Conservation (phyloP, 2,888 invertebrate species). For the Tiliacea citrago region DNA sequence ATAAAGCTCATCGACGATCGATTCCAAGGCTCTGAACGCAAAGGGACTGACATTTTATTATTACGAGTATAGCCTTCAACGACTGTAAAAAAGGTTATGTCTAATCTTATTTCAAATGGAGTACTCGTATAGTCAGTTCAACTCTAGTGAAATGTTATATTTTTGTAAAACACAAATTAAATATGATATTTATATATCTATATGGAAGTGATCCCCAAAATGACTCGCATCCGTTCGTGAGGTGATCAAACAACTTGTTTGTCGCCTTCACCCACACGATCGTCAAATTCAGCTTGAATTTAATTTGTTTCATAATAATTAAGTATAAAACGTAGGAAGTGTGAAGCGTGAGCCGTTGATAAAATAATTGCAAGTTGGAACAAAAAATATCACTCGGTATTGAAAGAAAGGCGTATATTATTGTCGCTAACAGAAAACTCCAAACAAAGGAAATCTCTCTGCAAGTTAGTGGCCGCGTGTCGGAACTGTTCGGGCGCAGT, state of each 20-base stretch:
- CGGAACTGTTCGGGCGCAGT: neutral
- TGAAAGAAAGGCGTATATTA: constrained; percentile 27
- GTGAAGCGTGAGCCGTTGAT: neutral
- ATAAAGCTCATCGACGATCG: neutral
- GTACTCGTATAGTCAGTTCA: neutral
- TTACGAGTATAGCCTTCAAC: neutral
- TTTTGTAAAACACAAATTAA: neutral
- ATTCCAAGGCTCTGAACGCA: neutral
- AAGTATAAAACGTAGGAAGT: neutral
- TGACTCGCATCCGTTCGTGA: neutral
- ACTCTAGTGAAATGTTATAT: neutral
- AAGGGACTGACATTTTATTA: neutral
- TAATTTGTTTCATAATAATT: constrained; percentile 1
- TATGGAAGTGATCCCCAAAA: neutral
- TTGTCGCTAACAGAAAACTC: constrained; percentile 10
- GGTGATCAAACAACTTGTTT: constrained; percentile 9
- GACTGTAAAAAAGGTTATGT: no score
- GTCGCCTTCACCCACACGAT: neutral
- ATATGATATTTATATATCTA: constrained; percentile 27
- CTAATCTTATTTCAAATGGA: no score
- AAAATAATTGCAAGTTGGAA: constrained; percentile 15
- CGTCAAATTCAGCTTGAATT: constrained; percentile 10
- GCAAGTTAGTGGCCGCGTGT: neutral
- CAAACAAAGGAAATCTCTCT: constrained; percentile 4
- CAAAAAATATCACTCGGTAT: constrained; percentile 10